phyloP scores from a whole-genome alignment of 2,888 invertebrate species.

The Schizaphis graminum region DNA sequence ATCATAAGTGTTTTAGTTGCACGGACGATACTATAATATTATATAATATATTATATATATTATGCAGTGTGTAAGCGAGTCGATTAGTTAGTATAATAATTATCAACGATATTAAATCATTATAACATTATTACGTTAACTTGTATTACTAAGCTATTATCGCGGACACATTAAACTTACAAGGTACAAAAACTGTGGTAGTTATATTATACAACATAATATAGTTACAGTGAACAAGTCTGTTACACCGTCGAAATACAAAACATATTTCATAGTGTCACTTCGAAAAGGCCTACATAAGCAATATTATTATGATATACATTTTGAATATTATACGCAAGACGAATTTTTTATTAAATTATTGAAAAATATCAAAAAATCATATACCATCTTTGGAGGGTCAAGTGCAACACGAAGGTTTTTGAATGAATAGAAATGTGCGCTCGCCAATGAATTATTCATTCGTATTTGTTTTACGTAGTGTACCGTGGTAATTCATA shows the following conservation, averaged over 20 bases:
- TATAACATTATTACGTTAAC: not conserved
- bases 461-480: not conserved
- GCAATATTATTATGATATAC: not conserved
- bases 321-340: not conserved
- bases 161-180: not conserved
- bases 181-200: not conserved
- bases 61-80: not conserved
- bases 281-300: not conserved
- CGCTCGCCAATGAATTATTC: constrained; percentile 24
- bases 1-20: not conserved
- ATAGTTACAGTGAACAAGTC: not conserved
- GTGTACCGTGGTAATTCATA: not conserved
- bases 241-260: not conserved
- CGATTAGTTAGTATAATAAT: not conserved
- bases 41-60: not conserved
- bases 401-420: not conserved
- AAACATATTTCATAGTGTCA: not conserved
- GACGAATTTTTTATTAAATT: not conserved
- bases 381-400: not conserved
- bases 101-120: not conserved
- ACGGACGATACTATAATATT: not conserved
- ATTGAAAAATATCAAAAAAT: not conserved
- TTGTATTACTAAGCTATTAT: not conserved
- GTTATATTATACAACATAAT: not conserved
- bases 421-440: constrained; percentile 2